Evolutionary conservation across 2,888 invertebrate genomes (phyloP).

Genomic region (Campoletis raptor): DNA sequence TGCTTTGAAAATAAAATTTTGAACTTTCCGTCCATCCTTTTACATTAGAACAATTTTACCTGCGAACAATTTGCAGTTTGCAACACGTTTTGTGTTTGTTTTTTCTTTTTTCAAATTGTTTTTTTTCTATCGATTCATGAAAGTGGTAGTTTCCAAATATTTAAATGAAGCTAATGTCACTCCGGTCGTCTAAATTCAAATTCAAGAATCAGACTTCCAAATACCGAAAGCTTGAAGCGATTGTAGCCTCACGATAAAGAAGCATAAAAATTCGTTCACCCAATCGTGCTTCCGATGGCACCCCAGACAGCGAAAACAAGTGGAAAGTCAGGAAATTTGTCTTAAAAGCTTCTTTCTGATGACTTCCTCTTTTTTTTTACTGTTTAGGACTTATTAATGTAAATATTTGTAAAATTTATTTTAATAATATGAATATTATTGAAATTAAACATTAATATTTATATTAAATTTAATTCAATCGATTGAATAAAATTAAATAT

Average conservation of each 20-base stretch:
- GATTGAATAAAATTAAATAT: too few species aligned
- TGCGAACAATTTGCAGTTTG: neutral
- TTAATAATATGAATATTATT: too few species aligned
- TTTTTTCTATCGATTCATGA: neutral
- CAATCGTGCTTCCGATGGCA: neutral
- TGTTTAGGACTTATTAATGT: too few species aligned
- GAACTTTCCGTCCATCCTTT: neutral
- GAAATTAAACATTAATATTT: too few species aligned
- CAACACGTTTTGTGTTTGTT: neutral
- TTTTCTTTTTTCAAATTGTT: too few species aligned
- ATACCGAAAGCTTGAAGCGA: neutral
- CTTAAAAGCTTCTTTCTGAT: too few species aligned
- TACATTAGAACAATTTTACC: neutral
- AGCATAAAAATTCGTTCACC: neutral
- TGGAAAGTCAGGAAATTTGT: too few species aligned
- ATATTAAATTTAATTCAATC: too few species aligned
- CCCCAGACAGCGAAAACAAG: neutral
- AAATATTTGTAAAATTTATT: too few species aligned
- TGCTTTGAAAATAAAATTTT: too few species aligned
- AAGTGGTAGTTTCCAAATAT: neutral
- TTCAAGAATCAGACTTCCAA: neutral
- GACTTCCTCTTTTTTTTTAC: too few species aligned
- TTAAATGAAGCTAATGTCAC: neutral
- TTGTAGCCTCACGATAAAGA: neutral
- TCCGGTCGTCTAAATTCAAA: neutral